Percentiles rank a stretch among this genome's conserved stretches.
phyloP scores from a whole-genome alignment of 2,797 vertebrate species.

The Epinephelus awoara region DNA sequence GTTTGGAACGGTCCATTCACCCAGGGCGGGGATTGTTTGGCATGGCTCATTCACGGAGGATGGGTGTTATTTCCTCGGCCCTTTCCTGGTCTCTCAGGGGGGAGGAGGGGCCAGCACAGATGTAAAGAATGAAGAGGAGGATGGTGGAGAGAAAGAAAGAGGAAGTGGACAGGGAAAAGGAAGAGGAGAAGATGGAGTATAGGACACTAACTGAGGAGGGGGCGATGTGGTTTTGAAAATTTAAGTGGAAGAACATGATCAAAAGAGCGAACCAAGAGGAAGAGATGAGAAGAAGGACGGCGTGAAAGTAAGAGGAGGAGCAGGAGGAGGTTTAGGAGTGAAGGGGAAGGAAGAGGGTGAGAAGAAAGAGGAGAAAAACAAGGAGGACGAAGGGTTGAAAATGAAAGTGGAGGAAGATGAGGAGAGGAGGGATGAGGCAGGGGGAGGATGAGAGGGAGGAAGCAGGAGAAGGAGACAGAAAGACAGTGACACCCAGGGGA shows the following conservation, averaged over 20 bases:
- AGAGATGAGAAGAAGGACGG: neutral
- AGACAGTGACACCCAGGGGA: constrained; percentile 24
- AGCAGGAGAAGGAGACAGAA: neutral
- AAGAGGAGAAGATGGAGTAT: neutral
- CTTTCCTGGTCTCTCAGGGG: constrained; percentile 77
- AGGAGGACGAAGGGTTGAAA: neutral
- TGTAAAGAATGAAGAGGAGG: constrained; percentile 43
- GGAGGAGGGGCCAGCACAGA: constrained; percentile 57
- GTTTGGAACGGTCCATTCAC: constrained; percentile 68
- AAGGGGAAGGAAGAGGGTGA: neutral
- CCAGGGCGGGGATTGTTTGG: constrained; percentile 71
- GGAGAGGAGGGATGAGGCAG: neutral
- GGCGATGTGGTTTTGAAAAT: neutral
- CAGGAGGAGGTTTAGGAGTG: neutral
- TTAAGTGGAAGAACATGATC: neutral
- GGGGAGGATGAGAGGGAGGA: neutral
- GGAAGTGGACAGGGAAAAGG: neutral
- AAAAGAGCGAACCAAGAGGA: neutral
- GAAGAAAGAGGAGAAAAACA: neutral
- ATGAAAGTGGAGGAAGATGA: constrained; percentile 12
- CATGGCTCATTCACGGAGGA: constrained; percentile 80
- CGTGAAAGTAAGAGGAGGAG: neutral
- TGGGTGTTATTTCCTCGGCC: constrained; percentile 85
- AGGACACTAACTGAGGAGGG: neutral
- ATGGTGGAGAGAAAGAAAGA: neutral